Conservation (phyloP, 2,113 vertebrate genomes). For the Xenopus borealis region DNA sequence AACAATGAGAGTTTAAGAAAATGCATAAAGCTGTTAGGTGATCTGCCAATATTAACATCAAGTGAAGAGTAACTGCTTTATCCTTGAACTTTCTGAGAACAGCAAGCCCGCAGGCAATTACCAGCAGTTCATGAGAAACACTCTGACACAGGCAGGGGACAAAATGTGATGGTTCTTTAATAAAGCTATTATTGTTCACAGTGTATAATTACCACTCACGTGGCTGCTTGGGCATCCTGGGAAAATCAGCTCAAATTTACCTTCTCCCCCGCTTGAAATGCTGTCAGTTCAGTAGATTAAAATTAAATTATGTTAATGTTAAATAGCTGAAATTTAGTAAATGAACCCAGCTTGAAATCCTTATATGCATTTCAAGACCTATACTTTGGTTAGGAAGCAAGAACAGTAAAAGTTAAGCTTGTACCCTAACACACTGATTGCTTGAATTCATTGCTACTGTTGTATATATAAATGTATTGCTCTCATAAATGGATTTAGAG, state of each 20-base stretch:
- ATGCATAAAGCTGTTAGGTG: conserved; percentile 14
- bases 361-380: no score
- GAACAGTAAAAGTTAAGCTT: no score
- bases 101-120: conserved; percentile 32
- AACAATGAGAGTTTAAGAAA: conserved; percentile 7
- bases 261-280: conserved; percentile 4
- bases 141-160: conserved; percentile 15
- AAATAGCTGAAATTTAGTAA: no score
- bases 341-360: no score
- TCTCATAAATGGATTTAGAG: no score
- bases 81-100: conserved; percentile 13
- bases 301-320: neutral
- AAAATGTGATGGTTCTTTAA: conserved; percentile 29
- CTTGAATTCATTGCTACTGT: no score
- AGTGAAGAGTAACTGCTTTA: conserved; percentile 36
- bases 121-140: conserved; percentile 38
- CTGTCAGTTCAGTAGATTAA: conserved; percentile 4
- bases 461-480: no score
- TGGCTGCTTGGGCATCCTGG: conserved; percentile 24
- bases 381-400: no score
- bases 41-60: conserved; percentile 24
- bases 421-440: no score
- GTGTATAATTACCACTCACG: conserved; percentile 27
- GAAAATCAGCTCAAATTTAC: conserved; percentile 28
- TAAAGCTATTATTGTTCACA: conserved; percentile 44